A percentile compares a stretch with the other conserved stretches of the same genome.
These are phyloP conservation scores for Chrysochloris asiatica DNA, from an alignment of 2,113 vertebrate genomes.

Conservation along the genomic window DNA sequence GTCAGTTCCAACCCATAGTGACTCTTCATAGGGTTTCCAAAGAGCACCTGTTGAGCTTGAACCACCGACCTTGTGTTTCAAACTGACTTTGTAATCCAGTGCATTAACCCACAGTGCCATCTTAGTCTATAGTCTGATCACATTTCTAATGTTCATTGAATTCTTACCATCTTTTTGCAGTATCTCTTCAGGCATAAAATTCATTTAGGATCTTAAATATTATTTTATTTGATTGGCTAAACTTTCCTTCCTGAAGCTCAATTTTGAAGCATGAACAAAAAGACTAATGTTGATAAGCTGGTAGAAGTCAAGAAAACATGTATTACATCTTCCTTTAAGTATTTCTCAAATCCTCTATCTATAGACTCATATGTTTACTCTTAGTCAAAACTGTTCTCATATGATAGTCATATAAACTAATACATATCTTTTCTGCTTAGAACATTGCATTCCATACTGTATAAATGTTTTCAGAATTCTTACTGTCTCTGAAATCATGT, in stretches of 20 bases:
- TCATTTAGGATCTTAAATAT: background rate
- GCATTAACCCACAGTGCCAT: no score
- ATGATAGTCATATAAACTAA: background rate
- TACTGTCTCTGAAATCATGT: slow-evolving; percentile 14
- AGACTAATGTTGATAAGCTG: background rate
- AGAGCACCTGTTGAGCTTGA: no score
- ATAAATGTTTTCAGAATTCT: slow-evolving; percentile 3
- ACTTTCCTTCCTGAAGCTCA: background rate
- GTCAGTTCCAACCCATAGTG: no score
- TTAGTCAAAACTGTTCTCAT: slow-evolving; percentile 14
- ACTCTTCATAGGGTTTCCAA: no score
- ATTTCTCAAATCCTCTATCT: slow-evolving; percentile 8
- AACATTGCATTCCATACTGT: background rate
- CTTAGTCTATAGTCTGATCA: background rate
- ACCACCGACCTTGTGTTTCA: no score
- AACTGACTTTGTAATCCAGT: no score
- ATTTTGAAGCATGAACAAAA: background rate
- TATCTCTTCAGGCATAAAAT: background rate
- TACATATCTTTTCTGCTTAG: background rate
- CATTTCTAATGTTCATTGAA: background rate
- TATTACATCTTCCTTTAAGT: background rate
- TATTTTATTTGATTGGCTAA: slow-evolving; percentile 35
- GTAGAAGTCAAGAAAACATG: background rate
- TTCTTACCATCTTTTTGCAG: background rate
- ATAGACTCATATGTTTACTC: background rate